These are phyloP conservation scores for Hoplias malabaricus DNA, from an alignment of 2,113 vertebrate genomes.

Conservation along the genomic window DNA sequence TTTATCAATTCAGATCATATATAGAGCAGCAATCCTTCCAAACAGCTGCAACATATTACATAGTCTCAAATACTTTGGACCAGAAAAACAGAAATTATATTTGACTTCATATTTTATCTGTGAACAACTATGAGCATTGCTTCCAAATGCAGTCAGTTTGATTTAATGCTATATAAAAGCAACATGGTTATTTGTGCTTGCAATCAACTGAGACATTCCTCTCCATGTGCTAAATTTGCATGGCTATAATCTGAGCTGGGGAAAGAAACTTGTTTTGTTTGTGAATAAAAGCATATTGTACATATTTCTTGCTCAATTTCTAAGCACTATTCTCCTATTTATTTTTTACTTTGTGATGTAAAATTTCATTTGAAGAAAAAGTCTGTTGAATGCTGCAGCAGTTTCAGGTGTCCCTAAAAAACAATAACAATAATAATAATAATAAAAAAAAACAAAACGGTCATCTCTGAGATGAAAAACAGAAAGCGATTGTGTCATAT, in stretches of 20 bases:
- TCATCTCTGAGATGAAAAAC: constrained; percentile 12
- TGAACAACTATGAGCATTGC: background rate
- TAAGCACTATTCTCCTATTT: too few relatives aligned
- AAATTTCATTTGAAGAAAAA: background rate
- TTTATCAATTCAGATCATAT: background rate
- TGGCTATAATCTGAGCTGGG: background rate
- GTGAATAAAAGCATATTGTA: constrained; percentile 2
- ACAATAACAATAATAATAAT: too few relatives aligned
- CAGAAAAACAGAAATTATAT: background rate
- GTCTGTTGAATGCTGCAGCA: constrained; percentile 32
- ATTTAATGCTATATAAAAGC: constrained; percentile 20
- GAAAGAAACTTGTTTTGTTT: background rate
- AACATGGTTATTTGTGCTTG: background rate
- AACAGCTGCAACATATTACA: background rate
- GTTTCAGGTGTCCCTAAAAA: constrained; percentile 20
- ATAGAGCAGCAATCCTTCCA: background rate
- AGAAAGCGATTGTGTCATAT: constrained; percentile 18
- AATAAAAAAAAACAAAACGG: constrained; percentile 44
- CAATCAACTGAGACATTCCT: background rate
- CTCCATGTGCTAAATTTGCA: constrained; percentile 8
- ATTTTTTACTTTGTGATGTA: background rate
- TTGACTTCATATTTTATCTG: background rate
- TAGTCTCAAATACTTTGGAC: background rate
- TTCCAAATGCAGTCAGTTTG: background rate
- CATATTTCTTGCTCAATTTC: too few relatives aligned